Base-by-base conservation (phyloP, 2,113 vertebrate genomes). In the Phasianus colchicus region DNA sequence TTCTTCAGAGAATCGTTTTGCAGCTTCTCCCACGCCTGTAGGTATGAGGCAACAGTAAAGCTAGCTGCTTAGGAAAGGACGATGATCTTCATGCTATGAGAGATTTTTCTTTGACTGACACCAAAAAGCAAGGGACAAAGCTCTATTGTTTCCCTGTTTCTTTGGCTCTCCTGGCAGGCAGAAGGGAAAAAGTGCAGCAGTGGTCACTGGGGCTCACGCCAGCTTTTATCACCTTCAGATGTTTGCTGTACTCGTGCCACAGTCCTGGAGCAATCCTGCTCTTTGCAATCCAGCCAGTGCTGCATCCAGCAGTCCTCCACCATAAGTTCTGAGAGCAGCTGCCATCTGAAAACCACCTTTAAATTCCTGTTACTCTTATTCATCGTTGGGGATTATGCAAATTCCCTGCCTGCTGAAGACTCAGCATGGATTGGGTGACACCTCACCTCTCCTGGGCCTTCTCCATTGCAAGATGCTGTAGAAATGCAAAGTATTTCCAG, bases 71-170 rank as follows among this genome's bases (percentile, higher is more conserved):
- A 71, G 27, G 25, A 75, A 77, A 43, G 34, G 45, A 86, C 0
- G 0, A 75, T 18, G 30, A 66, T 15, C 72, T n/a, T 69, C 11
- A 3, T 1, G 4, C 61, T 50, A 5, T 0, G 1, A 84, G 27
- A 22, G 0, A 0, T 52, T 57, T 60, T 19, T 10, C 19, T 32
- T 32, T 66, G 36, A 65, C 32, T 54, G 60, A 50, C 30, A 45
- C 3, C 0, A 60, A 76, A 50, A 85, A 91, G 47, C 57, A 43
- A 54, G 42, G 54, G 27, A 88, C 60, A 84, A 86, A 90, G 45
- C 63, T 54, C 24, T 21, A 15, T 61, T 95, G 84, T 82, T 87
- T 60, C 67, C 42, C 45, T 27, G 21, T 30, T 42, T 63, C 67
- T 75, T n/a, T 38, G 32, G 27, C 32, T 77, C 27, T 90, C 20